Conservation (phyloP, 2,113 vertebrate species). For the Dipodomys ordii region DNA sequence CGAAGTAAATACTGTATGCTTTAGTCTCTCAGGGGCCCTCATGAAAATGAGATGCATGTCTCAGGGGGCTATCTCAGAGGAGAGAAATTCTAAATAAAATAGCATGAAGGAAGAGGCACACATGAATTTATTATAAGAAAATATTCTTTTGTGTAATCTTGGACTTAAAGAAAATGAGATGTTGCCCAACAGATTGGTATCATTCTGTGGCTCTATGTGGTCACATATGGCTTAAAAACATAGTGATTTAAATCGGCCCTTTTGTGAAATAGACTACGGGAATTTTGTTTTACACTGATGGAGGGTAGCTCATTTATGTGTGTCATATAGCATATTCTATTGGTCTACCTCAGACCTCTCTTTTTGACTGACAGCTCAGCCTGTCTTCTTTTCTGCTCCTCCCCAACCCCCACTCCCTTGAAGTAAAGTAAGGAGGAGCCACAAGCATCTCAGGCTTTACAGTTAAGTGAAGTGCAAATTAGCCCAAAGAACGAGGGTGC, state of each 20-base stretch:
- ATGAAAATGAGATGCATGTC: conserved; percentile 79
- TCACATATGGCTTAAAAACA: conserved; percentile 53
- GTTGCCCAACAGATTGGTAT: conserved; percentile 60
- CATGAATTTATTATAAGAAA: conserved; percentile 72
- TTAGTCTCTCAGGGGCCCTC: conserved; percentile 76
- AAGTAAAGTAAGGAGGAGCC: not conserved
- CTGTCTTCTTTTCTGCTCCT: not conserved
- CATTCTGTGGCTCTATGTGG: conserved; percentile 54
- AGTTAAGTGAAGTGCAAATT: conserved; percentile 60
- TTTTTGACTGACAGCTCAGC: conserved; percentile 20
- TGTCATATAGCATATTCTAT: conserved; percentile 22
- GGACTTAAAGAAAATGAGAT: conserved; percentile 63
- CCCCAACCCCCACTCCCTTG: not conserved
- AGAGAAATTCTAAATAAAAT: conserved; percentile 79
- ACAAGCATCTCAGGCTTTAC: conserved; percentile 38
- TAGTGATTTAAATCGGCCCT: conserved; percentile 46
- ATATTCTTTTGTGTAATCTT: conserved; percentile 68
- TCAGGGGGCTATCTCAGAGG: conserved; percentile 77
- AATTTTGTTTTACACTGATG: conserved; percentile 49
- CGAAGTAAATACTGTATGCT: conserved; percentile 83
- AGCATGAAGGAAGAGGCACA: conserved; percentile 64
- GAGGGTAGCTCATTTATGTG: conserved; percentile 39
- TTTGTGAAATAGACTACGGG: conserved; percentile 33
- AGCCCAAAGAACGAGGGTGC: conserved; percentile 35
- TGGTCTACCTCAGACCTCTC: conserved; percentile 33